Conservation (phyloP, 2,797 vertebrate species). For the Propithecus deckenii region DNA sequence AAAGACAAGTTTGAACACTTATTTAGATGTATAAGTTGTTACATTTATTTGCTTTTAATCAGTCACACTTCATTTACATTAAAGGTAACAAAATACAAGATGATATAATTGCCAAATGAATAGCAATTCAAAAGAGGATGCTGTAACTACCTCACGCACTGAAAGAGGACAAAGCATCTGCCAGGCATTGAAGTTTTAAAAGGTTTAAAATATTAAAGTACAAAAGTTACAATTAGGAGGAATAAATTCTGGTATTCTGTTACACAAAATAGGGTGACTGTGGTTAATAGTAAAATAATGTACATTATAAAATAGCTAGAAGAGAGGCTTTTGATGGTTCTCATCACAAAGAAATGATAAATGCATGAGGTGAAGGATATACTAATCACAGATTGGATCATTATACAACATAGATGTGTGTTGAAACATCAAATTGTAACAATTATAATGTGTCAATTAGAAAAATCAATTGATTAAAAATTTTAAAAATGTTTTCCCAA, state of each 20-base stretch:
- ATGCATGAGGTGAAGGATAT: background rate
- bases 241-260: background rate
- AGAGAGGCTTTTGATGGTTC: background rate
- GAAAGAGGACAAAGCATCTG: background rate
- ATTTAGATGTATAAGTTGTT: background rate
- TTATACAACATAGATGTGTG: background rate
- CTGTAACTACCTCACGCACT: background rate
- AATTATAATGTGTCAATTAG: background rate
- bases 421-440: background rate
- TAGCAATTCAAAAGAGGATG: background rate
- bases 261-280: background rate
- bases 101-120: background rate
- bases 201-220: background rate
- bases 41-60: conserved; percentile 6
- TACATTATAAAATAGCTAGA: background rate
- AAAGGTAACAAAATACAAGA: background rate
- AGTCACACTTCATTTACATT: background rate
- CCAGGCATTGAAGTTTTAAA: background rate
- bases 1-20: conserved; percentile 8
- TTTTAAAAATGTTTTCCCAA: background rate
- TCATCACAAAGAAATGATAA: background rate
- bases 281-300: background rate
- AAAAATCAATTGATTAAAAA: background rate
- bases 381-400: background rate
- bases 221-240: background rate